phyloP scores from a whole-genome alignment of 2,113 vertebrate genomes.

The Opisthocomus hoazin region DNA sequence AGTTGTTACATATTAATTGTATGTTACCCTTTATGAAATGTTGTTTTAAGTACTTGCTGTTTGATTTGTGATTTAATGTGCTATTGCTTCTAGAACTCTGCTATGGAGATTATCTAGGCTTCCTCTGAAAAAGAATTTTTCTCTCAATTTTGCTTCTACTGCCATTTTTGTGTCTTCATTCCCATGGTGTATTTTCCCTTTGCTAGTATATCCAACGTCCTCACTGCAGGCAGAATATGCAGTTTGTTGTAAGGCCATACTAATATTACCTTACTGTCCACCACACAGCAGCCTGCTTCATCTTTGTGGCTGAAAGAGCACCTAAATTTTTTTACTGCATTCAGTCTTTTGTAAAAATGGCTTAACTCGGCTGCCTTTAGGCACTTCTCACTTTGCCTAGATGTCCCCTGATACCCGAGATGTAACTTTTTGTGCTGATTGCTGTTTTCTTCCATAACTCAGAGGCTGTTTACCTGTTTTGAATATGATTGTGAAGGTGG shows the following conservation, averaged over 20 bases:
- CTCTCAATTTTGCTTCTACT: not conserved
- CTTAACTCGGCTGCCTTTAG: not conserved
- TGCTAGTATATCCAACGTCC: not conserved
- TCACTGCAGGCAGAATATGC: not conserved
- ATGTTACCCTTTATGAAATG: not conserved
- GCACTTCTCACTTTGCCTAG: not conserved
- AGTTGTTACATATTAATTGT: not conserved
- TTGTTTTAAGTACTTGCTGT: not conserved
- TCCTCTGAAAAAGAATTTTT: not conserved
- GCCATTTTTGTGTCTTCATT: not conserved
- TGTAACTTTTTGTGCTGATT: not conserved
- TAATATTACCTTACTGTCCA: not conserved
- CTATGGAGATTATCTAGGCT: not conserved
- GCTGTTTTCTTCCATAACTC: not conserved
- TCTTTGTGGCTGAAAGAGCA: not conserved
- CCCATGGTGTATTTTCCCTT: accelerated
- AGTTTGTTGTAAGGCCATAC: not conserved
- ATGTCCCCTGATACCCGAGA: not conserved
- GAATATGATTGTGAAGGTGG: not conserved
- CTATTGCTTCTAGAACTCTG: not conserved
- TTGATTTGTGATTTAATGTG: not conserved
- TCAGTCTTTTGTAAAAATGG: not conserved
- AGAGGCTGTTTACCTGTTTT: not conserved
- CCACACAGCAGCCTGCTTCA: not conserved
- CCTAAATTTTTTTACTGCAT: not conserved